Conservation (phyloP, 2,113 vertebrate genomes). For the Pogonocichla stellata region DNA sequence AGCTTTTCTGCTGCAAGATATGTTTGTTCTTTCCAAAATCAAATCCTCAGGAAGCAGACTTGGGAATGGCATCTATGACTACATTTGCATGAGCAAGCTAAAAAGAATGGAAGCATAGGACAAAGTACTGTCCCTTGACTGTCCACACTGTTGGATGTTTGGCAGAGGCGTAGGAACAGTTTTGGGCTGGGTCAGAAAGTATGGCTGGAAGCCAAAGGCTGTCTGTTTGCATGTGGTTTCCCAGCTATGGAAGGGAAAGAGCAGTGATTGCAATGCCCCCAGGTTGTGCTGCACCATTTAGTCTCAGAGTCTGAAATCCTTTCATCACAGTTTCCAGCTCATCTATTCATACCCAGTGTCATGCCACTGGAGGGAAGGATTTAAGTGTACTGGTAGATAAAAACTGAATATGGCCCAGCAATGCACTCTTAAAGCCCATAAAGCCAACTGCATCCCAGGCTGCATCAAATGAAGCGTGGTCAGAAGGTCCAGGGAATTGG, state of each 20-base stretch:
- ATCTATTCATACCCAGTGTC: not conserved
- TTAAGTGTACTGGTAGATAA: not conserved
- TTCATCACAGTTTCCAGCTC: not conserved
- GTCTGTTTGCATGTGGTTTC: not conserved
- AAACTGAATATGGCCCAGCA: not conserved
- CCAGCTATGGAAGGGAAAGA: not conserved
- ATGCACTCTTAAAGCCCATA: not conserved
- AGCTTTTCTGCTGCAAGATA: not conserved
- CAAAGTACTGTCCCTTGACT: not conserved
- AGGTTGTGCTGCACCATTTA: not conserved
- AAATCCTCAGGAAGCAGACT: not conserved
- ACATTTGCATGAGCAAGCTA: not conserved
- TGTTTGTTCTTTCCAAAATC: not conserved
- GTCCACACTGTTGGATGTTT: not conserved
- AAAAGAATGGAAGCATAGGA: not conserved
- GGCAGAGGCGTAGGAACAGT: not conserved
- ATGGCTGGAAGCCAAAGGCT: not conserved
- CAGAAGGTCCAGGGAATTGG: not conserved
- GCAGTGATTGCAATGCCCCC: accelerated
- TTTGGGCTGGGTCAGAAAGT: not conserved
- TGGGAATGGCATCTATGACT: not conserved
- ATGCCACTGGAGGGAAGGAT: not conserved
- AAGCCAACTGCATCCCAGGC: not conserved
- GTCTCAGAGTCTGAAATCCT: not conserved
- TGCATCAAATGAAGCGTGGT: not conserved